Percentiles rank a stretch among this genome's conserved stretches.
Evolutionary conservation across 2,888 invertebrate species (phyloP).

Genomic region (Plutella xylostella): DNA sequence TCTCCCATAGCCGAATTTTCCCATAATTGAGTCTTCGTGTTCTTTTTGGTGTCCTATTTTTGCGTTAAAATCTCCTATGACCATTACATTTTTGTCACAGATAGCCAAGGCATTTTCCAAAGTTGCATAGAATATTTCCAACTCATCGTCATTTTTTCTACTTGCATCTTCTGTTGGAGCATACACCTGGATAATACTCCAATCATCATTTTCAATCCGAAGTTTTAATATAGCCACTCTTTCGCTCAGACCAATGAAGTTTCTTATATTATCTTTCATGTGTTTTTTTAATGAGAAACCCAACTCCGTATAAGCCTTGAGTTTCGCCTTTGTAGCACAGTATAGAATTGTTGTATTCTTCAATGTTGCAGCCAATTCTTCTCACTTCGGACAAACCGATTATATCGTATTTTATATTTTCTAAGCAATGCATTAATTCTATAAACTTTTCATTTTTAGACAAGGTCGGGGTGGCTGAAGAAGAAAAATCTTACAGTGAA

Average conservation of each 20-base stretch:
- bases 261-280: slow-evolving; percentile 6
- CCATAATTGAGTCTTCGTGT: neutral
- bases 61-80: slow-evolving; percentile 4
- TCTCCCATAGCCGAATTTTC: slow-evolving; percentile 9
- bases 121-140: neutral
- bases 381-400: slow-evolving; percentile 14
- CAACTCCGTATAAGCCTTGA: slow-evolving; percentile 13
- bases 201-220: neutral
- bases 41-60: slow-evolving; percentile 1
- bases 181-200: slow-evolving; percentile 6
- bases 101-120: neutral
- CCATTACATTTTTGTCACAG: neutral
- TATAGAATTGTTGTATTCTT: slow-evolving; percentile 13
- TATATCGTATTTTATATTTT: slow-evolving; percentile 13
- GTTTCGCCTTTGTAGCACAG: slow-evolving; percentile 13
- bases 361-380: slow-evolving; percentile 10
- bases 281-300: slow-evolving; percentile 13
- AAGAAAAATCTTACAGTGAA: no score
- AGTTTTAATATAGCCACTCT: slow-evolving; percentile 10
- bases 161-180: neutral
- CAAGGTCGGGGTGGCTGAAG: no score
- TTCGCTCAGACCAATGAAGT: slow-evolving; percentile 1
- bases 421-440: slow-evolving; percentile 11
- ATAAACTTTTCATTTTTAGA: slow-evolving; percentile 1
- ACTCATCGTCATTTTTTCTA: neutral